These are phyloP conservation scores for Daubentonia madagascariensis DNA, from an alignment of 2,113 vertebrate genomes.

Conservation along the genomic window DNA sequence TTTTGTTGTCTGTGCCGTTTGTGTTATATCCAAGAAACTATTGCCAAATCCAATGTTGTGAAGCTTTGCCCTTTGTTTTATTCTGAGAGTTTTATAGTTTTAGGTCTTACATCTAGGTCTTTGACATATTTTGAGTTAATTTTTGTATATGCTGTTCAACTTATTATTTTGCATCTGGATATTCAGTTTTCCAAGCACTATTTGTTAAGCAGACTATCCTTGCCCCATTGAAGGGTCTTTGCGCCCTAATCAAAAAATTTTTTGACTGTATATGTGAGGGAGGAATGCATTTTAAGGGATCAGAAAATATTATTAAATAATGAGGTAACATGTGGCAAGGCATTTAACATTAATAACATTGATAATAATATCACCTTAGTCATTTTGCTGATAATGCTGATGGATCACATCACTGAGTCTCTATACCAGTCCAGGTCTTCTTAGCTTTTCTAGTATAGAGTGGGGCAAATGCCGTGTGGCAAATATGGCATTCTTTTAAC, in stretches of 20 bases:
- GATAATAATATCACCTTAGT: background rate
- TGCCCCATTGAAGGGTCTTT: background rate
- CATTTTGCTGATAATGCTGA: background rate
- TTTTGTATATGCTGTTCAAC: background rate
- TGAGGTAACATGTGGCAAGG: background rate
- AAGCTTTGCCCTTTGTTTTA: background rate
- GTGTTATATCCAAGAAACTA: no score
- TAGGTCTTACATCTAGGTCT: background rate
- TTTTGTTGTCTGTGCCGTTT: no score
- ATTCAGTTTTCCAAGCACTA: background rate
- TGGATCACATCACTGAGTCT: background rate
- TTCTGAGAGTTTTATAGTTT: background rate
- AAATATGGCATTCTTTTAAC: background rate
- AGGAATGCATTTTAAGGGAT: background rate
- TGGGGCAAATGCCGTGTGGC: background rate
- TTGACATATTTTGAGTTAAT: background rate
- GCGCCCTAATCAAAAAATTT: background rate
- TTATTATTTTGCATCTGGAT: background rate
- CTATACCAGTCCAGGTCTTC: background rate
- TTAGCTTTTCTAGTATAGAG: background rate
- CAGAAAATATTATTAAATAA: constrained; percentile 35
- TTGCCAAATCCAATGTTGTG: no score
- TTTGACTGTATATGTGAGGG: background rate
- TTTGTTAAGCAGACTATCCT: background rate
- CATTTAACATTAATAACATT: background rate